A percentile compares a stretch with the other conserved stretches of the same genome.
phyloP scores from a whole-genome alignment of 37 sponge, comb jelly and placozoan genomes.

The Tethya wilhelma region DNA sequence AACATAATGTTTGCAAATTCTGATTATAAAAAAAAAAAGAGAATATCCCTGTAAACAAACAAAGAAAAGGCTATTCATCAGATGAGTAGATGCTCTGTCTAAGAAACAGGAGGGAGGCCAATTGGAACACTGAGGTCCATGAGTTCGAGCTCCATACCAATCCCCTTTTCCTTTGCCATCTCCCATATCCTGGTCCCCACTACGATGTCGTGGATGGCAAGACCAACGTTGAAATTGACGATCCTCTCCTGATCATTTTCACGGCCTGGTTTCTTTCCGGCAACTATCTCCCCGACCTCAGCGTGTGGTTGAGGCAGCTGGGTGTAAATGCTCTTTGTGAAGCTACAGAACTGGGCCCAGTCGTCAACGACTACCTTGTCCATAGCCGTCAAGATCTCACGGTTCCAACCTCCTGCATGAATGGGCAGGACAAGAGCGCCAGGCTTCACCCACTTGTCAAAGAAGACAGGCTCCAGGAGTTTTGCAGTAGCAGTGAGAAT shows the following conservation, averaged over 20 bases:
- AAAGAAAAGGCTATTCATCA: too few species aligned
- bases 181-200: slow-evolving; percentile 1
- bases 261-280: slow-evolving; percentile 29
- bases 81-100: too few species aligned
- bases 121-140: slow-evolving; percentile 1
- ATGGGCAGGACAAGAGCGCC: slow-evolving; percentile 38
- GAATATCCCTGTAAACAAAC: too few species aligned
- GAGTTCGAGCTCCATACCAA: slow-evolving; percentile 17
- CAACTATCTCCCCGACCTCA: slow-evolving; percentile 40
- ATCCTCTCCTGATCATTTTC: slow-evolving; percentile 25
- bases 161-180: slow-evolving; percentile 26
- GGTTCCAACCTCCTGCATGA: slow-evolving; percentile 20
- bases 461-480: slow-evolving; percentile 17
- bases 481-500: slow-evolving; percentile 25
- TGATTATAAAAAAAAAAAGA: too few species aligned
- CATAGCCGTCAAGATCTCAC: slow-evolving; percentile 8
- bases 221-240: slow-evolving; percentile 25
- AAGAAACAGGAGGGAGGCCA: slow-evolving; percentile 24
- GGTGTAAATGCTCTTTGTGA: background rate
- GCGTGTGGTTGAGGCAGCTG: slow-evolving; percentile 19
- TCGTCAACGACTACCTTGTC: slow-evolving; percentile 37
- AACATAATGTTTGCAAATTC: too few species aligned
- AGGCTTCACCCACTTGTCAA: slow-evolving; percentile 46
- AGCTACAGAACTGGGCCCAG: slow-evolving; percentile 6
- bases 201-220: slow-evolving; percentile 39